Conservation (phyloP, 2,888 invertebrate species). For the Hydrotaea diabolus region DNA sequence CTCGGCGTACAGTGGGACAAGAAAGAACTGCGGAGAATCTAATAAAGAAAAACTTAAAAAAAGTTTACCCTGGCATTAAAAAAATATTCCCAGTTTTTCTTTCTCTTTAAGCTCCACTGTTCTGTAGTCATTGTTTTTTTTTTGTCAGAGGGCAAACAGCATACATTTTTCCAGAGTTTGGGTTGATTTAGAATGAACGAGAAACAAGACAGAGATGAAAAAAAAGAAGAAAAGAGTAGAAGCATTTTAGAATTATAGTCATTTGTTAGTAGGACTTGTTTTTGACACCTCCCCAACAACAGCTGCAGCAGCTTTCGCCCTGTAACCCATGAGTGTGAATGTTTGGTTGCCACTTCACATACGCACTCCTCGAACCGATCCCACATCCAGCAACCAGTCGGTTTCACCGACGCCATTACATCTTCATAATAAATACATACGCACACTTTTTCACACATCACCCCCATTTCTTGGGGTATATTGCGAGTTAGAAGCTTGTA, state of each 20-base stretch:
- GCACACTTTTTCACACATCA: conserved; percentile 7
- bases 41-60: no score
- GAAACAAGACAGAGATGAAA: conserved; percentile 63
- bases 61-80: no score
- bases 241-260: conserved; percentile 36
- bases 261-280: conserved; percentile 71
- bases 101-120: background rate
- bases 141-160: no score
- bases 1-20: background rate
- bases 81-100: background rate
- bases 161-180: background rate
- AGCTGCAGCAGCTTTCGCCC: background rate
- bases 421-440: conserved; percentile 1
- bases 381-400: background rate
- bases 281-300: conserved; percentile 67
- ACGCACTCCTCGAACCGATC: conserved; percentile 26
- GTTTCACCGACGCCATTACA: background rate
- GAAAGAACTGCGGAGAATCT: no score
- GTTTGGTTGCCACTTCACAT: background rate
- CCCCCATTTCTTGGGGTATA: background rate
- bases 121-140: background rate
- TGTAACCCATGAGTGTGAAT: background rate
- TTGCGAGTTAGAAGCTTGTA: background rate
- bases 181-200: conserved; percentile 38
- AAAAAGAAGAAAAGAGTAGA: conserved; percentile 71